These are phyloP conservation scores for Carapus acus DNA, from an alignment of 2,797 vertebrate genomes.

Conservation along the genomic window DNA sequence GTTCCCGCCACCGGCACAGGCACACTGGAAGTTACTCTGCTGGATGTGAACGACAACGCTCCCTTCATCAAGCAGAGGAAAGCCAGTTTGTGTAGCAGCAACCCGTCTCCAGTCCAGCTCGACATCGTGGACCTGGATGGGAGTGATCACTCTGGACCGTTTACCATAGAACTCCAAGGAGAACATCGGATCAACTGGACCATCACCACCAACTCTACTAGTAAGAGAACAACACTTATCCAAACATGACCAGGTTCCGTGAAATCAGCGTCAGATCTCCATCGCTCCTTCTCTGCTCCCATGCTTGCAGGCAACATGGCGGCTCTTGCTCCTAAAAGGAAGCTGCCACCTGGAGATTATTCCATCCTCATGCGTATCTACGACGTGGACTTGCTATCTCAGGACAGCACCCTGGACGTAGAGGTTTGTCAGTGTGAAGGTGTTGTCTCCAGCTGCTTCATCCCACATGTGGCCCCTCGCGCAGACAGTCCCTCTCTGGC, in stretches of 20 bases:
- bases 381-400: conserved; percentile 35
- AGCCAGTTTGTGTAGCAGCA: conserved; percentile 67
- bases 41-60: conserved; percentile 78
- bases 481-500: conserved; percentile 5
- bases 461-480: conserved; percentile 11
- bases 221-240: conserved; percentile 16
- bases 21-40: conserved; percentile 73
- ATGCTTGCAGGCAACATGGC: conserved; percentile 26
- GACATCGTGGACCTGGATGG: conserved; percentile 75
- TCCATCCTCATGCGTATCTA: conserved; percentile 42
- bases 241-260: not conserved
- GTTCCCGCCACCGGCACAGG: conserved; percentile 74
- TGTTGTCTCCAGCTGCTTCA: conserved; percentile 29
- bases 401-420: conserved; percentile 43
- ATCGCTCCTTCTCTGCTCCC: not conserved
- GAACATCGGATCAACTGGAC: conserved; percentile 70
- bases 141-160: conserved; percentile 73
- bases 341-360: conserved; percentile 37
- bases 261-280: no score
- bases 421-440: conserved; percentile 58
- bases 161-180: conserved; percentile 61
- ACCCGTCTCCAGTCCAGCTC: conserved; percentile 64
- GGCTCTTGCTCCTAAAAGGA: conserved; percentile 34
- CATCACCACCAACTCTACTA: conserved; percentile 43
- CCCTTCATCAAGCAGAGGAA: conserved; percentile 64